A percentile compares a stretch with the other conserved stretches of the same genome.
Evolutionary conservation across 2,888 invertebrate genomes (phyloP).

Genomic region (Sialis lutaria): DNA sequence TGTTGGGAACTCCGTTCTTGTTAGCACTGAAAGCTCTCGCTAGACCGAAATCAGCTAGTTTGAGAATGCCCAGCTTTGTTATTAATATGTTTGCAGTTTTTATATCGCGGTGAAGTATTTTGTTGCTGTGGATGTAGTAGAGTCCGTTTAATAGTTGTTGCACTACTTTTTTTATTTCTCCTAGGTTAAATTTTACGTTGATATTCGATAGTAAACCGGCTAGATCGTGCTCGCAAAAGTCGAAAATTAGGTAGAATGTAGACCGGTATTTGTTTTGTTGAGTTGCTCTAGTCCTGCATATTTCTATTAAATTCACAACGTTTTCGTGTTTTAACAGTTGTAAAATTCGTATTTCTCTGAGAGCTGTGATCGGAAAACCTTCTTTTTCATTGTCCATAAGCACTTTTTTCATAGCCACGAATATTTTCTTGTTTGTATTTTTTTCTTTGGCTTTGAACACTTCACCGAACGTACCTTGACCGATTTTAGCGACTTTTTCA

Average conservation of each 20-base stretch:
- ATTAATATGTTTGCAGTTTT: conserved; percentile 97
- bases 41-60: conserved; percentile 94
- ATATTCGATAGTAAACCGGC: conserved; percentile 90
- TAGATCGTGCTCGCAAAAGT: conserved; percentile 96
- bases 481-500: conserved; percentile 95
- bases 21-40: conserved; percentile 84
- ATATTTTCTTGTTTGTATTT: conserved; percentile 57
- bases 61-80: conserved; percentile 84
- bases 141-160: conserved; percentile 74
- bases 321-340: conserved; percentile 92
- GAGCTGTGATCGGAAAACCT: conserved; percentile 96
- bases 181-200: conserved; percentile 89
- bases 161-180: conserved; percentile 92
- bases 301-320: conserved; percentile 92
- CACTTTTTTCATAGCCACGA: conserved; percentile 98
- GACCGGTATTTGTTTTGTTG: conserved; percentile 56
- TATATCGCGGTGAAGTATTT: conserved; percentile 92
- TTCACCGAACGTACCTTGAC: conserved; percentile 97
- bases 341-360: conserved; percentile 90
- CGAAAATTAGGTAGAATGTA: conserved; percentile 91
- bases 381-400: conserved; percentile 99
- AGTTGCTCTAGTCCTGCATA: conserved; percentile 81
- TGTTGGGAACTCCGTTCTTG: conserved; percentile 68
- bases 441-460: conserved; percentile 93
- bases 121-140: conserved; percentile 93